Percentiles rank a stretch among this genome's conserved stretches.
Conservation (phyloP, 2,888 invertebrate genomes). For the Sphecodes monilicornis region DNA sequence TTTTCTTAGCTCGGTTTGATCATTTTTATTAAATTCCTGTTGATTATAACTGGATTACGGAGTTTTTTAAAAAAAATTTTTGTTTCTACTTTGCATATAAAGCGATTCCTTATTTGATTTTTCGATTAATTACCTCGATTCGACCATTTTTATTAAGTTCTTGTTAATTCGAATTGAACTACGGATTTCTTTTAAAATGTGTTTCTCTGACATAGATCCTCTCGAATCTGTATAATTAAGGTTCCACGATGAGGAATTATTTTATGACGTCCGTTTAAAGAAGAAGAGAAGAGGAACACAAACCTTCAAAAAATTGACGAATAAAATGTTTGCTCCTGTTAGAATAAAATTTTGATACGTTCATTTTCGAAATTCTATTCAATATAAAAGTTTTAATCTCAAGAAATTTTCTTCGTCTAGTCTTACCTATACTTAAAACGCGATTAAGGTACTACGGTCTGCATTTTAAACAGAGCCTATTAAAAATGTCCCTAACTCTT, state of each 20-base stretch:
- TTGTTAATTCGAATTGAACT: too few relatives aligned
- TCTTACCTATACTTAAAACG: neutral
- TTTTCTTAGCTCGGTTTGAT: neutral
- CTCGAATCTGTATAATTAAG: too few relatives aligned
- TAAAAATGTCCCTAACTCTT: neutral
- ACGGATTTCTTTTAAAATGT: too few relatives aligned
- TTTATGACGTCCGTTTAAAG: too few relatives aligned
- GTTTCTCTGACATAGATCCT: too few relatives aligned
- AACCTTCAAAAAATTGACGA: neutral
- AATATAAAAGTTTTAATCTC: neutral
- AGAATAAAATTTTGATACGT: neutral
- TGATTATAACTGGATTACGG: neutral
- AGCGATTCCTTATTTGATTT: too few relatives aligned
- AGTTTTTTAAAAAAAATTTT: neutral
- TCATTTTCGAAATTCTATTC: neutral
- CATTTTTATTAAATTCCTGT: neutral
- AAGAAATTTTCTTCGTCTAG: neutral
- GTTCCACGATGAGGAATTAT: too few relatives aligned
- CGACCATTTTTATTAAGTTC: too few relatives aligned
- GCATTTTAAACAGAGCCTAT: neutral
- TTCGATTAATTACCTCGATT: too few relatives aligned
- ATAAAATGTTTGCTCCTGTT: too few relatives aligned
- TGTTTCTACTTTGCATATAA: too few relatives aligned
- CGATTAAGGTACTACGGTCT: neutral
- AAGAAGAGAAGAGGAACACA: too few relatives aligned